Evolutionary conservation across 2,888 invertebrate species (phyloP).

Genomic region (Pristionchus fissidentatus): DNA sequence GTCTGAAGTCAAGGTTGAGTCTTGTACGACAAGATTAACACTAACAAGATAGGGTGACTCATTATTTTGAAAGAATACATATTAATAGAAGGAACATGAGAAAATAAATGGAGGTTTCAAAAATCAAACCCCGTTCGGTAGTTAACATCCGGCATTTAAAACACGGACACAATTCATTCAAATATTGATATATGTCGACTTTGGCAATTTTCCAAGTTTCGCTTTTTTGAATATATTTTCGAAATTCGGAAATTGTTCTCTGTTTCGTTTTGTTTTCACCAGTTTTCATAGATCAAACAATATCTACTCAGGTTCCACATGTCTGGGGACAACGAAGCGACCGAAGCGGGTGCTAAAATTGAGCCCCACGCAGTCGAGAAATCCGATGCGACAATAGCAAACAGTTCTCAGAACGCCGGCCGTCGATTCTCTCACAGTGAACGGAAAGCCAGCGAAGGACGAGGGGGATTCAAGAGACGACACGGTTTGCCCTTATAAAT

Average conservation of each 20-base stretch:
- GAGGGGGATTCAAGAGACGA: slow-evolving; percentile 34
- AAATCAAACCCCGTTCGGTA: too few species aligned
- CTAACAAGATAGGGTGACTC: too few species aligned
- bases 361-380: neutral
- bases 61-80: too few species aligned
- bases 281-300: neutral
- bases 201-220: neutral
- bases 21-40: too few species aligned
- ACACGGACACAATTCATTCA: too few species aligned
- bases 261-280: neutral
- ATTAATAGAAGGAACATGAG: too few species aligned
- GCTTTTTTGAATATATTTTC: neutral
- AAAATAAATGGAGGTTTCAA: too few species aligned
- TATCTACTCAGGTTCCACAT: neutral
- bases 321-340: neutral
- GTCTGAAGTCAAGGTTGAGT: too few species aligned
- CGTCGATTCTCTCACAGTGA: slow-evolving; percentile 31
- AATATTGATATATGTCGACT: too few species aligned
- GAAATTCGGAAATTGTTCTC: neutral
- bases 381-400: neutral
- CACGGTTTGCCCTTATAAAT: neutral
- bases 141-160: too few species aligned
- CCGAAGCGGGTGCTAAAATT: neutral
- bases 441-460: neutral
- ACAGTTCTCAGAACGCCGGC: neutral